A percentile compares a stretch with the other conserved stretches of the same genome.
Evolutionary conservation across 1,140 invertebrate genomes (phyloP).

Genomic region (Mamestra configurata): DNA sequence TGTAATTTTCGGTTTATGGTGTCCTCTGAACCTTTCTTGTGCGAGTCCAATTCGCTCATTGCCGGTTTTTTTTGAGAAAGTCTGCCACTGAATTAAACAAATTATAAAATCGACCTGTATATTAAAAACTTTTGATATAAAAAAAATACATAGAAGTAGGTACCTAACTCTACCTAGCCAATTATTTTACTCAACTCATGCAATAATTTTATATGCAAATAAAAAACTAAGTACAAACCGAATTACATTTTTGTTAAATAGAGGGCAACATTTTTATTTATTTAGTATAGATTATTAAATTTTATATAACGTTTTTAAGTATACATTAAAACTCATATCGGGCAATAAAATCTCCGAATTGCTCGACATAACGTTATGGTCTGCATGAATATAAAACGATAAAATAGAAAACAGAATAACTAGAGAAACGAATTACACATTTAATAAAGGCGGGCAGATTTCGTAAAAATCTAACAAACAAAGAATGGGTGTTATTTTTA

Average conservation of each 20-base stretch:
- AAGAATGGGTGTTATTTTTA: constrained; percentile 86
- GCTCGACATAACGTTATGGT: constrained; percentile 37
- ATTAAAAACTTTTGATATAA: too few species aligned
- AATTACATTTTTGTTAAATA: neutral
- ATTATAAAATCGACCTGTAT: too few species aligned
- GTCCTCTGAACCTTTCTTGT: too few species aligned
- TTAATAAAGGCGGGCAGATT: constrained; percentile 75
- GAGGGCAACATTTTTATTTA: constrained; percentile 1
- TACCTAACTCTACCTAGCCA: neutral
- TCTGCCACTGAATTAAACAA: too few species aligned
- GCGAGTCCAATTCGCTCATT: too few species aligned
- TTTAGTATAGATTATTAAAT: constrained; percentile 40
- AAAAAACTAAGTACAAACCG: neutral
- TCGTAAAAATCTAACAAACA: constrained; percentile 85
- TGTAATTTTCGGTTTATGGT: too few species aligned
- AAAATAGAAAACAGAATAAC: constrained; percentile 56
- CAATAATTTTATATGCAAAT: constrained; percentile 27
- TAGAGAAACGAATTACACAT: constrained; percentile 64
- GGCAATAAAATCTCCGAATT: constrained; percentile 49
- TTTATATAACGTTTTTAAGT: constrained; percentile 47
- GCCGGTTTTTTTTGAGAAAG: too few species aligned
- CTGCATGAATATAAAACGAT: constrained; percentile 53
- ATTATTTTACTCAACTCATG: neutral
- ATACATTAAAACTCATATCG: constrained; percentile 48
- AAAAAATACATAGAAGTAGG: neutral